Evolutionary conservation across 2,888 invertebrate genomes (phyloP).

Genomic region (Mactromeris polynyma): DNA sequence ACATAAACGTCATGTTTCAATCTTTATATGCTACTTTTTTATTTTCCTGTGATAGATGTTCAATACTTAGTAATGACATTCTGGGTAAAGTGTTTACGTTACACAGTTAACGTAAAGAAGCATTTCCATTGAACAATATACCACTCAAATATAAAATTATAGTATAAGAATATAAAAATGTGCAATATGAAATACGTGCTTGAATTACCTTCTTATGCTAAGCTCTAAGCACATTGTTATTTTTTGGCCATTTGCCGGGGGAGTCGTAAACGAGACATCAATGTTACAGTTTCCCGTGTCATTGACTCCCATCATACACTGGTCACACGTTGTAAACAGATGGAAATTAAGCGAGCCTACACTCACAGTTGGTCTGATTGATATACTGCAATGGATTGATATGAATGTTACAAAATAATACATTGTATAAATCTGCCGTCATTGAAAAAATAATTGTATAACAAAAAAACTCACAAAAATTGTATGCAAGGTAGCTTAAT

Average conservation of each 20-base stretch:
- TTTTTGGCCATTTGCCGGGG: neutral
- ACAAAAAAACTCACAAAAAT: no score
- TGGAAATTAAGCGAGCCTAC: neutral
- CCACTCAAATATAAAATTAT: neutral
- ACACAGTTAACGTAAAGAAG: no score
- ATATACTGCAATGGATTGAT: neutral
- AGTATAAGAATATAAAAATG: neutral
- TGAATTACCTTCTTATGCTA: neutral
- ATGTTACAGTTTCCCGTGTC: conserved; percentile 29
- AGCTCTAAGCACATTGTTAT: neutral
- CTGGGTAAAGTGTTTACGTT: no score
- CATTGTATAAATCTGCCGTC: neutral
- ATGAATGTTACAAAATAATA: neutral
- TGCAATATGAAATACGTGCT: neutral
- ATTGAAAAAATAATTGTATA: neutral
- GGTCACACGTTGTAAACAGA: conserved; percentile 46
- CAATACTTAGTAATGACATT: no score
- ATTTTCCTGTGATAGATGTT: no score
- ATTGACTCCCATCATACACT: neutral
- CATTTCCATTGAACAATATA: no score
- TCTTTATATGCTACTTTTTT: no score
- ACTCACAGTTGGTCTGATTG: neutral
- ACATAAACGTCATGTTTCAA: no score
- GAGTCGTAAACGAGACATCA: conserved; percentile 27
- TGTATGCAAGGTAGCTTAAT: no score